Evolutionary conservation across 37 sponge, comb jelly and placozoan genomes (phyloP).

Genomic region (Crambe crambe): DNA sequence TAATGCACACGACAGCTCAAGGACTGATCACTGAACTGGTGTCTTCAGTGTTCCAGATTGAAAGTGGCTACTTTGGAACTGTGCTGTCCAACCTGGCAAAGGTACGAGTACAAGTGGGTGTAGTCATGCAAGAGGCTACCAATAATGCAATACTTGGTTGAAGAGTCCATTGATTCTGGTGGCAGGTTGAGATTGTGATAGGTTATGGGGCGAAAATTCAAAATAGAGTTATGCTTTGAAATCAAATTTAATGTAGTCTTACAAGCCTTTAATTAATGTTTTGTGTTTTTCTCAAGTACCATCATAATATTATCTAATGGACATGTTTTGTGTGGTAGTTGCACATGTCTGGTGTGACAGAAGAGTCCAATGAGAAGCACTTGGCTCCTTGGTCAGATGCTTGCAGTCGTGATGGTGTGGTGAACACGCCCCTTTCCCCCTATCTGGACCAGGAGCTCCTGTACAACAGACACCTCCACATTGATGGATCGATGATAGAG

Average conservation of each 20-base stretch:
- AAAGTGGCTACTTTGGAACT: slow-evolving; percentile 88
- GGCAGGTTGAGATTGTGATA: no score
- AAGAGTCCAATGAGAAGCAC: slow-evolving; percentile 98
- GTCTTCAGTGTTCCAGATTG: slow-evolving; percentile 75
- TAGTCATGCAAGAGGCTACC: no score
- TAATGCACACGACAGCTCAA: slow-evolving; percentile 50
- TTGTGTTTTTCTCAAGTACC: no score
- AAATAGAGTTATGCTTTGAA: no score
- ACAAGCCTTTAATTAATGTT: no score
- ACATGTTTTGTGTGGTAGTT: slow-evolving; percentile 18
- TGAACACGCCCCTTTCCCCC: slow-evolving; percentile 93
- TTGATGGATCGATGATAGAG: slow-evolving; percentile 83
- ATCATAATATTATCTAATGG: no score
- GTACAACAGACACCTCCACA: slow-evolving; percentile 76
- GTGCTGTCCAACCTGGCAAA: slow-evolving; percentile 87
- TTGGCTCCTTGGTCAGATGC: slow-evolving; percentile 93
- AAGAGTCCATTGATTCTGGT: no score
- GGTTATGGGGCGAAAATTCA: no score
- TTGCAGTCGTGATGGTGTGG: slow-evolving; percentile 68
- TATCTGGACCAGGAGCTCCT: slow-evolving; percentile 89
- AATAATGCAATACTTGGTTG: no score
- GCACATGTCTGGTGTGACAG: slow-evolving; percentile 68
- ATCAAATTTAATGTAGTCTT: no score
- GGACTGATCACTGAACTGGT: slow-evolving; percentile 69
- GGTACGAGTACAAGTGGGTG: slow-evolving; percentile 26